Evolutionary conservation across 1,140 invertebrate genomes (phyloP).

Genomic region (Macrobrachium rosenbergii): DNA sequence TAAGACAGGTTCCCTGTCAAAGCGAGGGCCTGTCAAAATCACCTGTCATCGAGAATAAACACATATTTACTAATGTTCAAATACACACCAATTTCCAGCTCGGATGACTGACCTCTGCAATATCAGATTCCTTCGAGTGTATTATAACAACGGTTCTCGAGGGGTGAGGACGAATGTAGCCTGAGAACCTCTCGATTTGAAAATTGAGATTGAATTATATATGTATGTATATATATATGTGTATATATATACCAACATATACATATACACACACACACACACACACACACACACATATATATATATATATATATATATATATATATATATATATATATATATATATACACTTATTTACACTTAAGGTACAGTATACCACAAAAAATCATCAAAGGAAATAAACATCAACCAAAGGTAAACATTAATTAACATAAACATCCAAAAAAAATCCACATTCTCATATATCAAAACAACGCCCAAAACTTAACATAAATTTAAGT

Average conservation of each 20-base stretch:
- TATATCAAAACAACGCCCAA: no score
- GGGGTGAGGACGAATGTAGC: not conserved
- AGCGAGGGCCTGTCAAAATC: not conserved
- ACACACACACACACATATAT: constrained; percentile 33
- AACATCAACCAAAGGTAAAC: no score
- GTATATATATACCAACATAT: constrained; percentile 28
- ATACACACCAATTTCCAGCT: not conserved
- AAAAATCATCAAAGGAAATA: no score
- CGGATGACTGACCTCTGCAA: no score
- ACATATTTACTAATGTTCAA: not conserved
- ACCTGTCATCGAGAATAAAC: not conserved
- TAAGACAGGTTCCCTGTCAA: no score
- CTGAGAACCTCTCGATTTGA: not conserved
- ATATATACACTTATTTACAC: no score
- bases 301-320: constrained; percentile 26
- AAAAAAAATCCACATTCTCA: no score
- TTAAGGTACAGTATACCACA: no score
- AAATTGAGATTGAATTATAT: constrained; percentile 8
- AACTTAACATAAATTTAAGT: no score
- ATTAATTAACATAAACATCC: no score
- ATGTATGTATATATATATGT: constrained; percentile 31
- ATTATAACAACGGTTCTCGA: no score
- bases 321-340: not conserved
- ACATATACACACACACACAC: constrained; percentile 39
- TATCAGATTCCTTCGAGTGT: no score